Conservation (phyloP, 2,797 vertebrate genomes). For the Sebastes jordani region DNA sequence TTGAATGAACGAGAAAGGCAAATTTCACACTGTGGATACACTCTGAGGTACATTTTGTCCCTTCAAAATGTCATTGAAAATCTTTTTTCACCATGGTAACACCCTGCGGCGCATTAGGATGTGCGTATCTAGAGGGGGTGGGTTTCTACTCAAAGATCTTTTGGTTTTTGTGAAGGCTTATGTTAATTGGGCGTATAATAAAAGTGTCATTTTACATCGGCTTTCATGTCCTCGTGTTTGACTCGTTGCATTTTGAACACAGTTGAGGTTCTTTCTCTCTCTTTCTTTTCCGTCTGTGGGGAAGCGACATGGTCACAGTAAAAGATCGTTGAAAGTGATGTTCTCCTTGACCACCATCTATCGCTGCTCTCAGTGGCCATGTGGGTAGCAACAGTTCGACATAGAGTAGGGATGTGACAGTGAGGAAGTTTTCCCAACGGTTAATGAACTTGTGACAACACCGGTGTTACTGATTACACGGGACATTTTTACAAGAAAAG, state of each 20-base stretch:
- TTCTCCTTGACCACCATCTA: neutral
- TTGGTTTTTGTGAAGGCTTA: neutral
- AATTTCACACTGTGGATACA: constrained; percentile 16
- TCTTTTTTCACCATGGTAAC: constrained; percentile 44
- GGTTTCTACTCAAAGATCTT: neutral
- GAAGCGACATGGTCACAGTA: neutral
- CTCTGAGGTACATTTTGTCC: constrained; percentile 29
- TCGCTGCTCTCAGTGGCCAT: neutral
- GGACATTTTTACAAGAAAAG: too few species aligned
- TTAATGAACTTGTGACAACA: too few species aligned
- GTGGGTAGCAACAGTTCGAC: neutral
- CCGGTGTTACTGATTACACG: too few species aligned
- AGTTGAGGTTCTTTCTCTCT: neutral
- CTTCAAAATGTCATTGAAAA: constrained; percentile 43
- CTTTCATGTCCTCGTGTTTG: neutral
- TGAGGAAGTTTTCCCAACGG: too few species aligned
- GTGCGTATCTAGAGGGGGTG: neutral
- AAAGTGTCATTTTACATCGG: neutral
- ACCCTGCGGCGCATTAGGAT: neutral
- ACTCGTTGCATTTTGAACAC: neutral
- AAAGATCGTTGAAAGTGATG: neutral
- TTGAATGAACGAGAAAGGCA: neutral
- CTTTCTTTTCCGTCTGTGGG: neutral
- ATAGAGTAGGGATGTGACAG: too few species aligned
- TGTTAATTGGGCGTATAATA: neutral